Evolutionary conservation across 2,113 vertebrate genomes (phyloP).

Genomic region (Gambusia affinis): DNA sequence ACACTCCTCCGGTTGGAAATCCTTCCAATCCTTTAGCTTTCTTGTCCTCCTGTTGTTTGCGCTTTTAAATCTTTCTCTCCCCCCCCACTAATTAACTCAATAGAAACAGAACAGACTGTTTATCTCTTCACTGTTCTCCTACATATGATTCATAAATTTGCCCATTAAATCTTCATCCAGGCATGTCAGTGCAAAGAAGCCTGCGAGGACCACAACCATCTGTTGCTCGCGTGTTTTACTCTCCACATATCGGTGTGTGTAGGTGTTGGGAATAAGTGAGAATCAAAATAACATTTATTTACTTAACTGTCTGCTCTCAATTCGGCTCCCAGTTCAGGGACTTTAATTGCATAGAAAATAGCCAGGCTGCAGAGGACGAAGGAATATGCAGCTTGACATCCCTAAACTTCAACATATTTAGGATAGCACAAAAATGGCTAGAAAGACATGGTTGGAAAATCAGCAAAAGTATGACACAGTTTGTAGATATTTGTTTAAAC

Average conservation of each 20-base stretch:
- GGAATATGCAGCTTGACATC: neutral
- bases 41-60: neutral
- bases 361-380: no score
- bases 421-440: no score
- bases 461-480: no score
- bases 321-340: no score
- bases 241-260: constrained; percentile 5
- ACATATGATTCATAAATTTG: constrained; percentile 11
- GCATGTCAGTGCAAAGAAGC: neutral
- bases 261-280: constrained; percentile 18
- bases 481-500: neutral
- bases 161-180: constrained; percentile 19
- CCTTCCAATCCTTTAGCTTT: no score
- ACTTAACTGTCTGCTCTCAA: neutral
- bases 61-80: neutral
- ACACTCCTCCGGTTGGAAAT: neutral
- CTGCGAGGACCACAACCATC: neutral
- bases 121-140: neutral
- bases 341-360: no score
- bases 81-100: neutral
- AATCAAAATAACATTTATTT: constrained; percentile 16
- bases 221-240: neutral
- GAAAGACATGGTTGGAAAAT: no score
- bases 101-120: constrained; percentile 9
- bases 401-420: neutral